phyloP scores from a whole-genome alignment of 2,888 invertebrate species.

The Ferrisia virgata region DNA sequence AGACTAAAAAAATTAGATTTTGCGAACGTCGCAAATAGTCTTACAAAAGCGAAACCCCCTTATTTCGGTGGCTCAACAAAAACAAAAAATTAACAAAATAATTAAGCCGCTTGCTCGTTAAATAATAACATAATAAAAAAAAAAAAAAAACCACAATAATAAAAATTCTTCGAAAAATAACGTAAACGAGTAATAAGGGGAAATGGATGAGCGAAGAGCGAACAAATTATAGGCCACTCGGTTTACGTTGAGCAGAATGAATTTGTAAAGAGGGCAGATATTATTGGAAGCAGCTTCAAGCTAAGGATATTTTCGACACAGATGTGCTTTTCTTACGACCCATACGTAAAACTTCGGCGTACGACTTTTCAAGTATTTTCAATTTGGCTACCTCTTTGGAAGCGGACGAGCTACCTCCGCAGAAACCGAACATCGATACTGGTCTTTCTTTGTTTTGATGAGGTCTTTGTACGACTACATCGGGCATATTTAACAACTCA shows the following conservation, averaged over 20 bases:
- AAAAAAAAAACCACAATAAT: neutral
- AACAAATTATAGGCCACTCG: neutral
- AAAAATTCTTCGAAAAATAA: neutral
- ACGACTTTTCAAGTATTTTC: slow-evolving; percentile 75
- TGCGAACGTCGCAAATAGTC: neutral
- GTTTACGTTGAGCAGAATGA: no score
- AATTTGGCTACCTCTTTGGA: slow-evolving; percentile 80
- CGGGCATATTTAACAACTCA: slow-evolving; percentile 28
- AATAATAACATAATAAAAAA: neutral
- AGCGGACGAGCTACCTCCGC: slow-evolving; percentile 60
- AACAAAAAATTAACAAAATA: neutral
- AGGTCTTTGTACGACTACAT: slow-evolving; percentile 47
- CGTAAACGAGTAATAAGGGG: neutral
- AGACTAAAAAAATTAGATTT: neutral
- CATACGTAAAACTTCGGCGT: slow-evolving; percentile 70
- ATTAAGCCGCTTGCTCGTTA: neutral
- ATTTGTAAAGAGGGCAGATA: neutral
- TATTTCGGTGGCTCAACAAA: neutral
- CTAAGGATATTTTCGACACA: neutral
- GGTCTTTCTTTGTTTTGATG: slow-evolving; percentile 48
- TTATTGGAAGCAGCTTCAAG: neutral
- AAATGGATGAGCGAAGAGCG: neutral
- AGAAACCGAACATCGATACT: slow-evolving; percentile 49
- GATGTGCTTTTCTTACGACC: slow-evolving; percentile 47
- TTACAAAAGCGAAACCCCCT: neutral